These are phyloP conservation scores for Caenorhabditis brenneri DNA, from an alignment of 1,140 invertebrate genomes.

Conservation along the genomic window DNA sequence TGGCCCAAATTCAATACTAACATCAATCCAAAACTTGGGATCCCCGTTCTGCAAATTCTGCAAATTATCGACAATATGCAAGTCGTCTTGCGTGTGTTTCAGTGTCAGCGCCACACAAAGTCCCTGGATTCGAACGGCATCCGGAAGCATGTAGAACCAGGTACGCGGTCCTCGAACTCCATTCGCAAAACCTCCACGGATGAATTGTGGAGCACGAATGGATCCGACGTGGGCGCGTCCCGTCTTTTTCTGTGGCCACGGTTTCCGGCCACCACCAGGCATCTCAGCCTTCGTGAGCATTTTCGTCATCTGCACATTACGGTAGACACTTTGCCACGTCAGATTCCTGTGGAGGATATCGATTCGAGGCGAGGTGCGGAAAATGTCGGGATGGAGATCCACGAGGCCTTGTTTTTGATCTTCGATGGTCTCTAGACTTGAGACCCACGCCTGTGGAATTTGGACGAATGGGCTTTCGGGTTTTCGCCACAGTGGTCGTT, in stretches of 20 bases:
- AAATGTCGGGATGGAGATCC: slow-evolving; percentile 80
- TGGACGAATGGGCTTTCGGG: slow-evolving; percentile 45
- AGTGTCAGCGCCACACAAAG: slow-evolving; percentile 83
- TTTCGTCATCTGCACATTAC: slow-evolving; percentile 78
- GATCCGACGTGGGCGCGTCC: slow-evolving; percentile 89
- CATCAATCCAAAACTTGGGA: slow-evolving; percentile 24
- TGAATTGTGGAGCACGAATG: slow-evolving; percentile 83
- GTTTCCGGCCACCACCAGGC: slow-evolving; percentile 78
- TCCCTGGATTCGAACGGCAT: slow-evolving; percentile 78
- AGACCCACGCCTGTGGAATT: slow-evolving; percentile 71
- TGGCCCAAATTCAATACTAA: too few species aligned
- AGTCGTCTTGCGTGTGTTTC: slow-evolving; percentile 90
- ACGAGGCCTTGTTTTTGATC: slow-evolving; percentile 84
- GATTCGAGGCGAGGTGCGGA: slow-evolving; percentile 75
- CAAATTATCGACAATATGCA: slow-evolving; percentile 84
- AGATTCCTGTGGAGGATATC: slow-evolving; percentile 87
- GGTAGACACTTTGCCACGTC: slow-evolving; percentile 85
- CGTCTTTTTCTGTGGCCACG: slow-evolving; percentile 83
- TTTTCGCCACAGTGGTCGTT: slow-evolving; percentile 38
- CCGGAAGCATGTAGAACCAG: slow-evolving; percentile 90
- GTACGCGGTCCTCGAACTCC: slow-evolving; percentile 86
- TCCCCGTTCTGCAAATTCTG: slow-evolving; percentile 27
- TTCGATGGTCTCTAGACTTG: slow-evolving; percentile 82
- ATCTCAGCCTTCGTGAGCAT: slow-evolving; percentile 82
- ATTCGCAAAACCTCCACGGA: slow-evolving; percentile 79